phyloP scores from a whole-genome alignment of 2,113 vertebrate species.

The Aldabrachelys gigantea region DNA sequence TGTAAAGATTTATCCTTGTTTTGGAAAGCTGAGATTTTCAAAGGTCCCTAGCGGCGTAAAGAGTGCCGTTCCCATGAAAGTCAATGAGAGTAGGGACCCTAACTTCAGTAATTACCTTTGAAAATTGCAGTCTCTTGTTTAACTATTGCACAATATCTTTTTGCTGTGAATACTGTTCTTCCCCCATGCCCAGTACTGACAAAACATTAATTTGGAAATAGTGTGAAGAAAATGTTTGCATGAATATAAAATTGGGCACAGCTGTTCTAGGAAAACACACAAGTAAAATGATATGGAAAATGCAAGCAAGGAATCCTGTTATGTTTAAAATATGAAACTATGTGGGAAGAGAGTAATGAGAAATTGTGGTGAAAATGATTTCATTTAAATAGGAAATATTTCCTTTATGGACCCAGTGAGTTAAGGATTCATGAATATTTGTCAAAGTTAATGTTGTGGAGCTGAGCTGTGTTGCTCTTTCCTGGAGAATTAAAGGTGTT shows the following conservation, averaged over 20 bases:
- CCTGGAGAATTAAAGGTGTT: conserved; percentile 41
- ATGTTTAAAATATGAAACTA: conserved; percentile 55
- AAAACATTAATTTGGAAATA: neutral
- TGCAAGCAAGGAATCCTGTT: conserved; percentile 47
- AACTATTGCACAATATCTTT: neutral
- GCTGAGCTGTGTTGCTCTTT: conserved; percentile 45
- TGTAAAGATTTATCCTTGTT: neutral
- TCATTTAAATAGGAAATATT: conserved; percentile 45
- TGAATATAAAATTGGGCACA: conserved; percentile 36
- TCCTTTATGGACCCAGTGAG: conserved; percentile 34
- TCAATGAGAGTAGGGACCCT: neutral
- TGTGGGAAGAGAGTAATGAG: conserved; percentile 50
- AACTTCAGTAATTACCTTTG: neutral
- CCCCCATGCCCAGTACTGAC: neutral
- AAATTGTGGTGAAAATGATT: conserved; percentile 65
- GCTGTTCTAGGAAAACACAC: conserved; percentile 50
- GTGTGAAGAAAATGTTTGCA: conserved; percentile 7
- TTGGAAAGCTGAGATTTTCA: neutral
- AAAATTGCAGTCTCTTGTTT: neutral
- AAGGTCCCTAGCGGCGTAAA: neutral
- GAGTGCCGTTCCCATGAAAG: neutral
- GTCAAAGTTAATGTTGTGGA: conserved; percentile 72
- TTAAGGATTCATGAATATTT: conserved; percentile 68
- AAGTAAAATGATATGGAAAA: conserved; percentile 54
- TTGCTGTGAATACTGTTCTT: neutral